Conservation (phyloP, 2,113 vertebrate genomes). For the Cryptotis parvus region DNA sequence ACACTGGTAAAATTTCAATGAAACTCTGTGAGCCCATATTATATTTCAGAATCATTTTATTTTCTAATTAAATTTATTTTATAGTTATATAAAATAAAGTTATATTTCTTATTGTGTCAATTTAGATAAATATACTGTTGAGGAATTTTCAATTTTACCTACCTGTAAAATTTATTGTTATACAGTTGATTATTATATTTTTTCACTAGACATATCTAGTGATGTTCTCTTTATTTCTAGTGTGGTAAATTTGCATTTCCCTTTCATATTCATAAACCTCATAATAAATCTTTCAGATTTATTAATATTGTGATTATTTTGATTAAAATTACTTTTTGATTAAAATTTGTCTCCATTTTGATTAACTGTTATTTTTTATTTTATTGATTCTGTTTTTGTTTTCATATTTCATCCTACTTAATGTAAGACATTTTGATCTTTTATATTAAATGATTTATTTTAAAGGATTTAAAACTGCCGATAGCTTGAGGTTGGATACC, state of each 20-base stretch:
- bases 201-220: neutral
- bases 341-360: neutral
- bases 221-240: neutral
- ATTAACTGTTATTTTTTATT: neutral
- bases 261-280: neutral
- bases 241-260: neutral
- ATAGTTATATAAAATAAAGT: too few relatives aligned
- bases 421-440: neutral
- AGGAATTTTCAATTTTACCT: neutral
- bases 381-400: neutral
- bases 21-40: neutral
- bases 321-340: neutral
- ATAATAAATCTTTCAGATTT: too few relatives aligned
- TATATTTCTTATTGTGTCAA: neutral
- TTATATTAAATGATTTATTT: too few relatives aligned
- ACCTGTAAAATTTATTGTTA: neutral
- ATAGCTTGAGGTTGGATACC: too few relatives aligned
- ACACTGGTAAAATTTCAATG: neutral
- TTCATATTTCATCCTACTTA: neutral
- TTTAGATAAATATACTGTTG: neutral
- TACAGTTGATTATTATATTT: neutral
- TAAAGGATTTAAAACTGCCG: too few relatives aligned
- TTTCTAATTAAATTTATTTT: neutral
- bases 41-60: neutral
- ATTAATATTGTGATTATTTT: too few relatives aligned